Conservation (phyloP, 2,888 invertebrate genomes). For the Sialis fuliginosa region DNA sequence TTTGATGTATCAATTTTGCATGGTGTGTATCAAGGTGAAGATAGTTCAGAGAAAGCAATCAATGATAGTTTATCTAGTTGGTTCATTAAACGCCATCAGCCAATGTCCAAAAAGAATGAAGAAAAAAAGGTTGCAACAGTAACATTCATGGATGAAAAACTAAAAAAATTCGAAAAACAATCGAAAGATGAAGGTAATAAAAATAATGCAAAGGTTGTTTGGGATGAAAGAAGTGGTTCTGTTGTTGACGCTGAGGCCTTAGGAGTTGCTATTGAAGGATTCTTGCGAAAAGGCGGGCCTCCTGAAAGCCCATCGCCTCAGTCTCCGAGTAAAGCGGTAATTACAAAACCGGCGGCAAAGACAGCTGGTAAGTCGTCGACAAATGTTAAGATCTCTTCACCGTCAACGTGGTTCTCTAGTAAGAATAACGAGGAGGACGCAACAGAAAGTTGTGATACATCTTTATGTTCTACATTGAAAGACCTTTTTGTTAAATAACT, state of each 20-base stretch:
- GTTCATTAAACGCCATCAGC: slow-evolving; percentile 64
- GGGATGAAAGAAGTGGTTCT: slow-evolving; percentile 61
- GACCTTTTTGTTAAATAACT: slow-evolving; percentile 70
- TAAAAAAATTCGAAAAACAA: slow-evolving; percentile 35
- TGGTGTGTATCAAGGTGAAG: slow-evolving; percentile 25
- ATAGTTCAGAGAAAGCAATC: slow-evolving; percentile 18
- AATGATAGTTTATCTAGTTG: slow-evolving; percentile 41
- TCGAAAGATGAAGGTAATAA: slow-evolving; percentile 14
- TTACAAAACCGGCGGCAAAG: slow-evolving; percentile 22
- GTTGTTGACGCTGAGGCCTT: slow-evolving; percentile 64
- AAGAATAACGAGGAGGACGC: slow-evolving; percentile 46
- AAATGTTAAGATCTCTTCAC: slow-evolving; percentile 6
- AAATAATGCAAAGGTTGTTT: slow-evolving; percentile 35
- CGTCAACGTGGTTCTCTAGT: slow-evolving; percentile 13
- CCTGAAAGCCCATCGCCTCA: slow-evolving; percentile 22
- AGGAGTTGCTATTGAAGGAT: slow-evolving; percentile 72
- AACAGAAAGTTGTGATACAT: slow-evolving; percentile 57
- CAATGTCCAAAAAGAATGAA: slow-evolving; percentile 37
- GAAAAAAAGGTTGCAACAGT: slow-evolving; percentile 31
- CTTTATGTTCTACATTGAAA: slow-evolving; percentile 66
- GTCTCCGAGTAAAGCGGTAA: slow-evolving; percentile 22
- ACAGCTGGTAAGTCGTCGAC: slow-evolving; percentile 12
- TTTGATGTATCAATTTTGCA: slow-evolving; percentile 64
- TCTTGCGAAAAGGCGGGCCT: slow-evolving; percentile 41
- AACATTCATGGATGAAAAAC: slow-evolving; percentile 42